Evolutionary conservation across 2,797 vertebrate species (phyloP), one percentile per base, ranked within the genome.

Genomic region (Pseudotriccus pelzelni): DNA sequence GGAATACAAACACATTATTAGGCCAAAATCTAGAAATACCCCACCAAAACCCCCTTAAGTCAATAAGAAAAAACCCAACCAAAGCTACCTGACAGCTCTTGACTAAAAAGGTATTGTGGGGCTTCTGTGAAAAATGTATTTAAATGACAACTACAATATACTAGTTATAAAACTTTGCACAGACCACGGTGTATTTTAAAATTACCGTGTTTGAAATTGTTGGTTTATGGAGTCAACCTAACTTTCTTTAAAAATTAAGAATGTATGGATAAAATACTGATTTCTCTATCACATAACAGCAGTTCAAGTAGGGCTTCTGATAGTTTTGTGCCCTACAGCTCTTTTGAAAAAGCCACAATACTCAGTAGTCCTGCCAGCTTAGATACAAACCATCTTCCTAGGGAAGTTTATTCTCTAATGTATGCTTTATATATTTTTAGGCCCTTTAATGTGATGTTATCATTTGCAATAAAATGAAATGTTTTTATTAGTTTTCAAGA

Each of bases 381-480:
- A 95, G 87, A 87, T 75, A 74, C 46, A 95, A 93, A 96, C 43
- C 82, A 75, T 46, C 94, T 97, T 97, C 93, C 90, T 93, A 88
- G 95, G 27, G 24, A 95, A 93, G 90, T 62, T 49, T 58, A 24
- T 68, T 75, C 77, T 77, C 72, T 81, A 49, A 93, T 88, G 70
- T 93, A 90, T 73, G 68, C 94, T 97, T 97, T 97, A 92, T 97
- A 97, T 89, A 94, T 97, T 97, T 97, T 75, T 97, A 97, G 95
- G 95, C 89, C 94, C 91, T 97, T 90, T 96, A 97, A 96, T 84
- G 77, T 87, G 80, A 97, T 94, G 86, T 81, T 96, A 95, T 91
- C 90, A 97, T 97, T 97, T 97, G 58, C 94, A 98, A 98, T 97
- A 97, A 98, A 98, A 86, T 66, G 74, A 96, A 84, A 39, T 97